Conservation (phyloP, 2,797 vertebrate genomes). For the Tarsius wallacei region DNA sequence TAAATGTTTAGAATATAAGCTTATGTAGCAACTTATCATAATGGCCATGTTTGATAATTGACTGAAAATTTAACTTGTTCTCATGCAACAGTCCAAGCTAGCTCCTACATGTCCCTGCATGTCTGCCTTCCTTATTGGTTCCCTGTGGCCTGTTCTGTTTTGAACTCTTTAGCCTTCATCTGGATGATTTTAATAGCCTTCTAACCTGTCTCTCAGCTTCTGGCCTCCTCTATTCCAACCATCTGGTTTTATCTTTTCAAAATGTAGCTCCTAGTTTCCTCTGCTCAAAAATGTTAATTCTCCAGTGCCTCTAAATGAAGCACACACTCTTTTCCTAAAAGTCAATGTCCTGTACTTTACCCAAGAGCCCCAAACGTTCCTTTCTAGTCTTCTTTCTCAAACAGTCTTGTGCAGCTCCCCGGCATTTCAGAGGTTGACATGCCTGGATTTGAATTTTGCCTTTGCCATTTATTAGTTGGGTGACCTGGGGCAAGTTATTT, state of each 20-base stretch:
- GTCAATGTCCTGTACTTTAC: neutral
- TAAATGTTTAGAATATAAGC: neutral
- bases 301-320: neutral
- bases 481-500: neutral
- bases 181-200: neutral
- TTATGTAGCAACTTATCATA: neutral
- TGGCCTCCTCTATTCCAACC: neutral
- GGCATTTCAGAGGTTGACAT: neutral
- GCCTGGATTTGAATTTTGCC: neutral
- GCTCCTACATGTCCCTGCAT: accelerated
- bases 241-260: neutral
- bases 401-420: too few relatives aligned
- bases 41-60: neutral
- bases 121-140: neutral
- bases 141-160: neutral
- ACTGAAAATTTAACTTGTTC: neutral
- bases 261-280: neutral
- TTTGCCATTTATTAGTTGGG: neutral
- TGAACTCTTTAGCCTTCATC: neutral
- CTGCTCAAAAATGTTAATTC: neutral
- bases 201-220: neutral
- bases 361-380: neutral
- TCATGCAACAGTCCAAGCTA: accelerated
- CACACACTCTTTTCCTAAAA: neutral
- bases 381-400: neutral